These are phyloP conservation scores for Eriosoma lanigerum DNA, from an alignment of 1,140 invertebrate genomes.

Conservation along the genomic window DNA sequence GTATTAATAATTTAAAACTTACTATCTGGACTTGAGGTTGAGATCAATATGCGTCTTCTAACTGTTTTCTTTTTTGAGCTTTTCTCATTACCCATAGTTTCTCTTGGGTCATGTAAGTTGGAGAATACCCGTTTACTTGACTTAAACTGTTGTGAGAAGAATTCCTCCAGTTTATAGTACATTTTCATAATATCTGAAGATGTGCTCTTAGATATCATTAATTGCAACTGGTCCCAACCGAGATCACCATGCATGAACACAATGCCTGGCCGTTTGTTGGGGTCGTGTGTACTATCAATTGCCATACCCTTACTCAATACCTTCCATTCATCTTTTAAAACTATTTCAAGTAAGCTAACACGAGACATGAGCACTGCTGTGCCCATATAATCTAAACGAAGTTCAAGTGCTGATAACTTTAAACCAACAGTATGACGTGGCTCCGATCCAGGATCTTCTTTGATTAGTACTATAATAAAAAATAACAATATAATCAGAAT, in stretches of 20 bases:
- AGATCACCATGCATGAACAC: conserved; percentile 92
- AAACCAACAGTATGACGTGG: conserved; percentile 87
- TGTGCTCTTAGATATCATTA: conserved; percentile 94
- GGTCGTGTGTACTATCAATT: conserved; percentile 62
- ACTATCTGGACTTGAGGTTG: conserved; percentile 46
- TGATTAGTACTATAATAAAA: conserved; percentile 70
- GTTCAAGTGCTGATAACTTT: conserved; percentile 80
- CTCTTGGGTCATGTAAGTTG: conserved; percentile 64
- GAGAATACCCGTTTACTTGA: conserved; percentile 88
- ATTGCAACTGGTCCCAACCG: conserved; percentile 91
- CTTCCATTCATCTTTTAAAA: conserved; percentile 82
- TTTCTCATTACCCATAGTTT: conserved; percentile 27
- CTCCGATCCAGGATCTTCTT: conserved; percentile 84
- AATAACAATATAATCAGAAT: conserved; percentile 42
- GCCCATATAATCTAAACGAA: conserved; percentile 94
- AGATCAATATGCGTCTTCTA: conserved; percentile 17
- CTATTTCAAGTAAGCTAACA: conserved; percentile 78
- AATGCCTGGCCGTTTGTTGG: conserved; percentile 74
- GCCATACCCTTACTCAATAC: conserved; percentile 56
- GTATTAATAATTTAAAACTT: conserved; percentile 11
- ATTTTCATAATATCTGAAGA: conserved; percentile 95
- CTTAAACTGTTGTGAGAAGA: conserved; percentile 93
- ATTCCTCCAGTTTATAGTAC: conserved; percentile 94
- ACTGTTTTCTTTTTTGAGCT: conserved; percentile 33
- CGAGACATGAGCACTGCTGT: conserved; percentile 88